Conservation (phyloP, 2,113 vertebrate species). For the Cnemophilus loriae region DNA sequence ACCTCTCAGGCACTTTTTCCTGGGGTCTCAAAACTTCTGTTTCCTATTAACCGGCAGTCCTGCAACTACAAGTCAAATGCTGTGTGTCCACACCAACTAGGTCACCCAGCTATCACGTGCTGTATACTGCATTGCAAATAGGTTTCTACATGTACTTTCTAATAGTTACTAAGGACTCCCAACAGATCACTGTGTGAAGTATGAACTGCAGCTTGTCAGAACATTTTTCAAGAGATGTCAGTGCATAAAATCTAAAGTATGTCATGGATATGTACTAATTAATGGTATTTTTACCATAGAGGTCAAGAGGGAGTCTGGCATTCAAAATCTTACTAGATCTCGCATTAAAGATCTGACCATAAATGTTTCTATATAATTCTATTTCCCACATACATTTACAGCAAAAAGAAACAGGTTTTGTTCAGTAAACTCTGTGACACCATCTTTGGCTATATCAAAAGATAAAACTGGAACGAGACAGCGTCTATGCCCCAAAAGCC, state of each 20-base stretch:
- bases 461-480: background rate
- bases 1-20: background rate
- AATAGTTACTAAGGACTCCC: background rate
- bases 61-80: background rate
- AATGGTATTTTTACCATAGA: background rate
- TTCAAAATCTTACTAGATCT: background rate
- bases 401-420: background rate
- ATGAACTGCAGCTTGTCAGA: background rate
- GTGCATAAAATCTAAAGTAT: background rate
- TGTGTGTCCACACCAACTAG: background rate
- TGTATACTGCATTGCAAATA: background rate
- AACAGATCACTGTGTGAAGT: background rate
- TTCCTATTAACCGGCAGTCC: background rate
- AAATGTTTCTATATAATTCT: background rate
- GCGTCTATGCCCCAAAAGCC: background rate
- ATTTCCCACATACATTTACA: background rate
- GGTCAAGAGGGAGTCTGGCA: background rate
- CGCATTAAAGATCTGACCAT: background rate
- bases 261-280: background rate
- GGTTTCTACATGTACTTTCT: background rate
- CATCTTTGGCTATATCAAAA: background rate
- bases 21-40: background rate
- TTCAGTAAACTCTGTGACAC: background rate
- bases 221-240: background rate
- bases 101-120: background rate